Conservation (phyloP, 2,113 vertebrate species). For the Burhinus oedicnemus region DNA sequence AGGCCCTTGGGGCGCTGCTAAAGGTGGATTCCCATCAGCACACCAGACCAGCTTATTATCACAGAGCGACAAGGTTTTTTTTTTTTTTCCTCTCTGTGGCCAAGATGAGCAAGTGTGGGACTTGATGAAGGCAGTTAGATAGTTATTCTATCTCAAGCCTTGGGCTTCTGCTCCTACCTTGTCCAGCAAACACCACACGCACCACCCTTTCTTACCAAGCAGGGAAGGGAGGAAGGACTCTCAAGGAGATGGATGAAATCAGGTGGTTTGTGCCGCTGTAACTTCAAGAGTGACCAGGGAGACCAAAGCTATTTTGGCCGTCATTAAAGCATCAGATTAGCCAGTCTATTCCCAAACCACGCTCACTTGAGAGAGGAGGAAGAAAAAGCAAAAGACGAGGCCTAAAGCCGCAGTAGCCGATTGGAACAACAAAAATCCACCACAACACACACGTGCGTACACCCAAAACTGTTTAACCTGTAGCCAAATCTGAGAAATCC, state of each 20-base stretch:
- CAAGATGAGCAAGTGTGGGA: background rate
- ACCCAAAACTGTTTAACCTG: background rate
- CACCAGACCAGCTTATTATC: background rate
- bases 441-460: background rate
- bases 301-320: background rate
- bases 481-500: background rate
- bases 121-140: background rate
- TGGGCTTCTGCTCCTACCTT: background rate
- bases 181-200: background rate
- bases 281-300: background rate
- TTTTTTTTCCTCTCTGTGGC: background rate
- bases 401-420: background rate
- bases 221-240: background rate
- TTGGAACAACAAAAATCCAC: background rate
- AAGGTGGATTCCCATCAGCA: background rate
- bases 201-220: background rate
- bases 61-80: no score
- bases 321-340: background rate
- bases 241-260: background rate
- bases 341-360: background rate
- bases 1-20: background rate
- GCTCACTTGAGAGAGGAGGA: background rate
- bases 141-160: rapidly evolving
- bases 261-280: background rate
- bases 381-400: background rate